phyloP scores from a whole-genome alignment of 1,140 invertebrate genomes.

The Atta cephalotes region DNA sequence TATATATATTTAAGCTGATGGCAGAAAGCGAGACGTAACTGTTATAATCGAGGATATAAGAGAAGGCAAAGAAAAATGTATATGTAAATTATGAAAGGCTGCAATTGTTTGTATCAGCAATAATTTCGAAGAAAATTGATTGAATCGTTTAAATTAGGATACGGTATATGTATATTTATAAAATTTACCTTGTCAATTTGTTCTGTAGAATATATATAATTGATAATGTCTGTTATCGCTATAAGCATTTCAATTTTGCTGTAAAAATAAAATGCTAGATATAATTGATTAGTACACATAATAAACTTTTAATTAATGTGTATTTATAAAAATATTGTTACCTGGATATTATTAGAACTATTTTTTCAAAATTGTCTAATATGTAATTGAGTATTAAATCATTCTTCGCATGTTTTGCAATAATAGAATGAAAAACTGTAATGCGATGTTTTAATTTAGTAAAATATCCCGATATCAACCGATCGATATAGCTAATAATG shows the following conservation, averaged over 20 bases:
- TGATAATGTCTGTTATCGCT: not conserved
- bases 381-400: not conserved
- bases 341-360: not conserved
- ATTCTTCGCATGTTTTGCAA: not conserved
- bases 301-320: not conserved
- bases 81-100: no score
- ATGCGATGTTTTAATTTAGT: not conserved
- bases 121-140: no score
- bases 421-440: slow-evolving; percentile 13
- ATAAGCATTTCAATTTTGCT: not conserved
- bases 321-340: not conserved
- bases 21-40: no score
- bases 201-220: not conserved
- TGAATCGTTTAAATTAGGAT: no score
- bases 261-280: not conserved
- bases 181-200: slow-evolving; percentile 31
- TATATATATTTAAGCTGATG: no score
- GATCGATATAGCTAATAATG: not conserved
- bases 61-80: no score
- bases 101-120: no score
- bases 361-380: not conserved
- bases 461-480: not conserved
- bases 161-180: not conserved
- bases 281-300: not conserved
- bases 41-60: no score